These are phyloP conservation scores for Blastobasis adustella DNA, from an alignment of 2,888 invertebrate species.

Conservation along the genomic window DNA sequence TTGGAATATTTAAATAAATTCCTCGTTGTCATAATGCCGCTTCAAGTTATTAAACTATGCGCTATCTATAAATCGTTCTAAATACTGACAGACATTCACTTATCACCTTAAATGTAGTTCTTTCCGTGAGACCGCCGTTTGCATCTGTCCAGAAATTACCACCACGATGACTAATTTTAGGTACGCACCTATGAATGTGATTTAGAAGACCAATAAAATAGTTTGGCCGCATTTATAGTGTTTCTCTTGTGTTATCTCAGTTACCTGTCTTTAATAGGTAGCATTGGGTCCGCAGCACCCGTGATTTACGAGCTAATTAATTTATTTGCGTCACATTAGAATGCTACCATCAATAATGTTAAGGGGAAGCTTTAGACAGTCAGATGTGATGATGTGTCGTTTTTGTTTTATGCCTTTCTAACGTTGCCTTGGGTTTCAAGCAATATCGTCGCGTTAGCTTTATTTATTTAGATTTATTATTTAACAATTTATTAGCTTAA, in stretches of 20 bases:
- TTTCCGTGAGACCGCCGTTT: too few species aligned
- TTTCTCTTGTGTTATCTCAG: background rate
- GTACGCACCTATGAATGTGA: background rate
- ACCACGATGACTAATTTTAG: too few species aligned
- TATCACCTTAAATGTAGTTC: too few species aligned
- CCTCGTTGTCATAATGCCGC: too few species aligned
- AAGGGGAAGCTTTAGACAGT: constrained; percentile 20
- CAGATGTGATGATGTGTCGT: background rate
- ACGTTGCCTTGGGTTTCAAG: background rate
- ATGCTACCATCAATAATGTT: constrained; percentile 26
- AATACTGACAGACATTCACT: too few species aligned
- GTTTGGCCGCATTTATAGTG: background rate
- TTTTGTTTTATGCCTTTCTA: too few species aligned
- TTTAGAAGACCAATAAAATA: background rate
- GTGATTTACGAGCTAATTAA: constrained; percentile 39
- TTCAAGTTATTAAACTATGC: too few species aligned
- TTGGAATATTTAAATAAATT: too few species aligned
- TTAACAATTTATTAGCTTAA: too few species aligned
- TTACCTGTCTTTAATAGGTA: constrained; percentile 16
- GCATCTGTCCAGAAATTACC: too few species aligned
- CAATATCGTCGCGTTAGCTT: background rate
- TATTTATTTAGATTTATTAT: too few species aligned
- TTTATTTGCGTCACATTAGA: constrained; percentile 38
- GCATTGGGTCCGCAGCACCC: constrained; percentile 18
- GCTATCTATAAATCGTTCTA: too few species aligned